Percentiles rank a stretch among this genome's conserved stretches.
phyloP scores from a whole-genome alignment of 1,140 invertebrate species.

The Drosophila yakuba region DNA sequence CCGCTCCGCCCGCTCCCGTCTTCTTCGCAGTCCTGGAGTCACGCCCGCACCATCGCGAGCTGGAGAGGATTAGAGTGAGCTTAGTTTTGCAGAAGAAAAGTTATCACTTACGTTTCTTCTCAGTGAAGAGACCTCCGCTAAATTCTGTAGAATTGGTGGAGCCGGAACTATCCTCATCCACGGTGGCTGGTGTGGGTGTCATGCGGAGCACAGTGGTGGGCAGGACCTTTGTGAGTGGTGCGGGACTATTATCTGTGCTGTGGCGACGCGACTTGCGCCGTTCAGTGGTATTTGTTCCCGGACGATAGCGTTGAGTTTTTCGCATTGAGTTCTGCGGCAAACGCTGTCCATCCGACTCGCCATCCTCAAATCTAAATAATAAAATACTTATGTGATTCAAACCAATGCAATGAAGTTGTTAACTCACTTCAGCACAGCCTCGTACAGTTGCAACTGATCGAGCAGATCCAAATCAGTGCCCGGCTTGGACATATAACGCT shows the following conservation, averaged over 20 bases:
- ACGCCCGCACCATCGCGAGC: constrained; percentile 86
- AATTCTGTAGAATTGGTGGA: constrained; percentile 80
- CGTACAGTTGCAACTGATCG: constrained; percentile 97
- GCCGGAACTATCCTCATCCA: constrained; percentile 84
- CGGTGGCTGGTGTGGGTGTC: constrained; percentile 77
- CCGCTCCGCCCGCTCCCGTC: constrained; percentile 91
- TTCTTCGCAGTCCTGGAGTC: constrained; percentile 90
- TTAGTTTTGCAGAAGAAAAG: not conserved
- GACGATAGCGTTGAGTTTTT: constrained; percentile 90
- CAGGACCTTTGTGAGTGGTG: constrained; percentile 83
- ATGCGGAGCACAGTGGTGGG: constrained; percentile 64
- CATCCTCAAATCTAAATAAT: constrained; percentile 77
- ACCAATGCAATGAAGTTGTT: constrained; percentile 87
- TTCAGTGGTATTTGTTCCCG: constrained; percentile 88
- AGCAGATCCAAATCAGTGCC: constrained; percentile 97
- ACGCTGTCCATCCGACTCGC: constrained; percentile 81
- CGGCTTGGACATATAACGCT: constrained; percentile 96
- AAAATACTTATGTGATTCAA: too few relatives aligned
- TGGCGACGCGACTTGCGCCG: constrained; percentile 91
- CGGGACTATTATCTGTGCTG: constrained; percentile 88
- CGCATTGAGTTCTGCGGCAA: constrained; percentile 92
- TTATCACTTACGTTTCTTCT: constrained; percentile 67
- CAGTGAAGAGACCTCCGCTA: constrained; percentile 71
- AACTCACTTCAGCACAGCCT: constrained; percentile 94
- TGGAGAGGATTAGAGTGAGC: constrained; percentile 5